phyloP scores from a whole-genome alignment of 2,797 vertebrate genomes.

The Danio albolineatus region DNA sequence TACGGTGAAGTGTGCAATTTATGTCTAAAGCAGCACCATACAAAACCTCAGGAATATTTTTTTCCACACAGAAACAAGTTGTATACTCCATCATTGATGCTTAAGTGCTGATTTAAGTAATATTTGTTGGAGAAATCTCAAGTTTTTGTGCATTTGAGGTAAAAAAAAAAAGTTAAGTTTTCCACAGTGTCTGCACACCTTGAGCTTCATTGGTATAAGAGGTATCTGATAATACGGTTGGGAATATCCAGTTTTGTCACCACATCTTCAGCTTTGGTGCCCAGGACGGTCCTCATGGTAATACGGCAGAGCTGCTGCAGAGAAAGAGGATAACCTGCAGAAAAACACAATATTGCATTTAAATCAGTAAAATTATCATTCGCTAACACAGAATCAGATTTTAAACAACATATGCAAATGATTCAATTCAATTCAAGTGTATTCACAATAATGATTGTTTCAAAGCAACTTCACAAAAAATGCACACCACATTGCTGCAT shows the following conservation, averaged over 20 bases:
- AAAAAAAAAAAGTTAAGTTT: background rate
- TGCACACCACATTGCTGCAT: too few relatives aligned
- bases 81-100: background rate
- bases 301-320: slow-evolving; percentile 83
- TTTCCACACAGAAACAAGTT: background rate
- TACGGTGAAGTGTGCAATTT: background rate
- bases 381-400: background rate
- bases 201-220: slow-evolving; percentile 75
- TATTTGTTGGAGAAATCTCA: background rate
- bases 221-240: slow-evolving; percentile 76
- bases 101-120: background rate
- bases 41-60: background rate
- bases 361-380: background rate
- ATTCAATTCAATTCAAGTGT: too few relatives aligned
- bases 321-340: slow-evolving; percentile 77
- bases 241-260: slow-evolving; percentile 78
- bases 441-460: too few relatives aligned
- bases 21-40: background rate
- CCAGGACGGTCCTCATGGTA: slow-evolving; percentile 72
- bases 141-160: slow-evolving; percentile 5
- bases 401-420: background rate
- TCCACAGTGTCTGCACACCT: background rate
- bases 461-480: too few relatives aligned
- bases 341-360: slow-evolving; percentile 22
- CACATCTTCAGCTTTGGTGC: slow-evolving; percentile 72